Percentiles rank a stretch among this genome's conserved stretches.
These are phyloP conservation scores for Rhamphomyia laevipes DNA, from an alignment of 2,888 invertebrate genomes.

Conservation along the genomic window DNA sequence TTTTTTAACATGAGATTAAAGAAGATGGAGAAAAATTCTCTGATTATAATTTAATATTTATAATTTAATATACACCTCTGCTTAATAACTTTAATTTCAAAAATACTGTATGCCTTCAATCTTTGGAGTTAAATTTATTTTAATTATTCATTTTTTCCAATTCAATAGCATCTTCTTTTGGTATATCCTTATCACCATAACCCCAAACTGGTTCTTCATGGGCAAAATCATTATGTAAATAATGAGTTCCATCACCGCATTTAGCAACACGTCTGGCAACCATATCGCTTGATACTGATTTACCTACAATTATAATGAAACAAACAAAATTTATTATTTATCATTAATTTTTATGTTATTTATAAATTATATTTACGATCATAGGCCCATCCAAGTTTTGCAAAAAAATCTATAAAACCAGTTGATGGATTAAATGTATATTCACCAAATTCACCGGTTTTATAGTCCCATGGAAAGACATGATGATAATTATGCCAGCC, in stretches of 20 bases:
- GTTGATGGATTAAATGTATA: slow-evolving; percentile 62
- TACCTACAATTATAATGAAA: slow-evolving; percentile 27
- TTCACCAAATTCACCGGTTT: slow-evolving; percentile 53
- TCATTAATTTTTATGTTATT: background rate
- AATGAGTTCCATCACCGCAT: slow-evolving; percentile 48
- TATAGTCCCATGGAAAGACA: slow-evolving; percentile 58
- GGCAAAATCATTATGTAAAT: slow-evolving; percentile 30
- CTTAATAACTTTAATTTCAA: background rate
- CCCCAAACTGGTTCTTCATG: slow-evolving; percentile 45
- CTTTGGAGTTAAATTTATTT: slow-evolving; percentile 1
- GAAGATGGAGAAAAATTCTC: too few species aligned
- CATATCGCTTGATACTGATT: slow-evolving; percentile 48
- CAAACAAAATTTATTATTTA: background rate
- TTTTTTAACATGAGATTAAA: too few species aligned
- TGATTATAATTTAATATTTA: too few species aligned
- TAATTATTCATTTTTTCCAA: slow-evolving; percentile 42
- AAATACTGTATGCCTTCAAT: background rate
- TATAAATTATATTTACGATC: slow-evolving; percentile 44
- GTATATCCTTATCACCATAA: slow-evolving; percentile 49
- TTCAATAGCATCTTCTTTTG: slow-evolving; percentile 43
- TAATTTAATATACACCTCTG: too few species aligned
- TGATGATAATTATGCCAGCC: slow-evolving; percentile 81
- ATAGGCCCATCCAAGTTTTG: slow-evolving; percentile 69
- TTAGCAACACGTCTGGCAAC: slow-evolving; percentile 44
- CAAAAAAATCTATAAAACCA: slow-evolving; percentile 66